These are phyloP conservation scores for Pica pica DNA, from an alignment of 2,113 vertebrate genomes.

Conservation along the genomic window DNA sequence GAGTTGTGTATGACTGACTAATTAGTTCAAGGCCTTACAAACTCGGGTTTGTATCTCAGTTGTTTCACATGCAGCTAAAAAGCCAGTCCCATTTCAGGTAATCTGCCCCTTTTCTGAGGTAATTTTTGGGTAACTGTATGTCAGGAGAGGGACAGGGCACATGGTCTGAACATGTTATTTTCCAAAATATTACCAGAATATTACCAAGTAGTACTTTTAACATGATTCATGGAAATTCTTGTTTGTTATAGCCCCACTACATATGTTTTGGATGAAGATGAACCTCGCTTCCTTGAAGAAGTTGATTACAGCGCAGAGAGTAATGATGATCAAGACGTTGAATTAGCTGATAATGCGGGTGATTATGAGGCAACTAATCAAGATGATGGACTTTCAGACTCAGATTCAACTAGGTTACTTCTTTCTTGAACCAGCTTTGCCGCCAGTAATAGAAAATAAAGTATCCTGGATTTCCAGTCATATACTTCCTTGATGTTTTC, in stretches of 20 bases:
- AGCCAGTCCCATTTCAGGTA: background rate
- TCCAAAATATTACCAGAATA: too few relatives aligned
- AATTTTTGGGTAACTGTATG: background rate
- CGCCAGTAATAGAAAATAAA: slow-evolving; percentile 27
- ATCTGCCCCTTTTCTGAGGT: background rate
- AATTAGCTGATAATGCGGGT: slow-evolving; percentile 69
- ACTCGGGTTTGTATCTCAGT: background rate
- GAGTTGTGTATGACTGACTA: background rate
- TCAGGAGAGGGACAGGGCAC: background rate
- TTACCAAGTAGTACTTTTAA: background rate
- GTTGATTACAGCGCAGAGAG: slow-evolving; percentile 98
- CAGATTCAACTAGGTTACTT: slow-evolving; percentile 74
- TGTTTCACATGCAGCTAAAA: background rate
- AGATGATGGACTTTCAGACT: slow-evolving; percentile 82
- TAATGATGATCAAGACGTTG: slow-evolving; percentile 85
- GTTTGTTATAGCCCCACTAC: slow-evolving; percentile 83
- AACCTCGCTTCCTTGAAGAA: slow-evolving; percentile 93
- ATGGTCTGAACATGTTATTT: background rate
- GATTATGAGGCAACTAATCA: slow-evolving; percentile 75
- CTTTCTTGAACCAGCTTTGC: slow-evolving; percentile 60
- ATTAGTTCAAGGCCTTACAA: background rate
- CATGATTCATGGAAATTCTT: background rate
- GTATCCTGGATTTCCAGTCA: slow-evolving; percentile 30
- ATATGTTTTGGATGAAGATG: slow-evolving; percentile 93
- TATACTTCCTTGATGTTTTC: background rate